Conservation (phyloP, 2,888 invertebrate species). For the Latrodectus hesperus region DNA sequence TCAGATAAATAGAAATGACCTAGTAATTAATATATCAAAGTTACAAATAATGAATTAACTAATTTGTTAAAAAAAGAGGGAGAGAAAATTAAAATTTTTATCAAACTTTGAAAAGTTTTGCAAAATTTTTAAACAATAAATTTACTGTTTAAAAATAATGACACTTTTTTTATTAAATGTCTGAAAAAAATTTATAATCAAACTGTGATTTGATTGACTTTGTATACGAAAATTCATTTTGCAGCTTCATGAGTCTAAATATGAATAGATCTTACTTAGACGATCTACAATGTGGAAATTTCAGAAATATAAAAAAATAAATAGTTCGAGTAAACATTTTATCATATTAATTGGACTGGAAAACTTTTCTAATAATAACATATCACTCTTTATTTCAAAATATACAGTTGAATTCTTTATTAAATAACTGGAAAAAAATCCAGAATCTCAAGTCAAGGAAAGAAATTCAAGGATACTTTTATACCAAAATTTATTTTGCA, state of each 20-base stretch:
- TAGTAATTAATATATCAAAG: neutral
- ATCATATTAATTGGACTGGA: neutral
- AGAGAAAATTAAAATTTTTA: neutral
- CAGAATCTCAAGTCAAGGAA: neutral
- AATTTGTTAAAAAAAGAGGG: neutral
- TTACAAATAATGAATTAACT: too few species aligned
- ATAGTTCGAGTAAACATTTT: neutral
- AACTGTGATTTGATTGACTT: neutral
- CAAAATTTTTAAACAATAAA: neutral
- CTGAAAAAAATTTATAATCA: neutral
- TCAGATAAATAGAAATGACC: neutral
- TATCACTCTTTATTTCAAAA: too few species aligned
- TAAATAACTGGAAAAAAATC: neutral
- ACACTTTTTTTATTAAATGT: neutral
- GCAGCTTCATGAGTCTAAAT: neutral
- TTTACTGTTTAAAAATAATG: neutral
- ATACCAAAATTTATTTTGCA: constrained; percentile 20
- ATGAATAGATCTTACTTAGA: neutral
- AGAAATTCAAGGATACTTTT: neutral
- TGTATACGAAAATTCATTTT: neutral
- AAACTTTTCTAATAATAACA: neutral
- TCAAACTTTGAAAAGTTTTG: neutral
- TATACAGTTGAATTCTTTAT: neutral
- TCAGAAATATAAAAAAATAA: neutral
- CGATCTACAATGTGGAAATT: neutral